Percentiles rank a stretch among this genome's conserved stretches.
phyloP scores from a whole-genome alignment of 2,113 vertebrate genomes.

The Sorex araneus region DNA sequence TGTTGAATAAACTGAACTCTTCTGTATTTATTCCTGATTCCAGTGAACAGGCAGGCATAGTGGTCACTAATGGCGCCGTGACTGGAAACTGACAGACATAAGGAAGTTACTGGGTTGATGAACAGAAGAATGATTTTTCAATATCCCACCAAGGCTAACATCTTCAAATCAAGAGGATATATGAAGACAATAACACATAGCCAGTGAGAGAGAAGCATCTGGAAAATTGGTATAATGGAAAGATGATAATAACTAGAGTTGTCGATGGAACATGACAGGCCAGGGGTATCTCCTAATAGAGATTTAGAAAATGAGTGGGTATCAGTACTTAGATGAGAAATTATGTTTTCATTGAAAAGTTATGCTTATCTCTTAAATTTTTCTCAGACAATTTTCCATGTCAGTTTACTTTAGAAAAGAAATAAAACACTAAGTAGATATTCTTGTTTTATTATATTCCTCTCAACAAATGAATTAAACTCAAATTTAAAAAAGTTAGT shows the following conservation, averaged over 20 bases:
- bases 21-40: background rate
- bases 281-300: background rate
- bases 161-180: background rate
- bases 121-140: background rate
- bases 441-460: background rate
- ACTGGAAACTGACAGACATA: background rate
- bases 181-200: background rate
- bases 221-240: background rate
- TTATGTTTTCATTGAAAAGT: slow-evolving; percentile 37
- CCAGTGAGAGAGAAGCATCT: background rate
- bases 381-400: slow-evolving; percentile 10
- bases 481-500: background rate
- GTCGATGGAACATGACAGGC: background rate
- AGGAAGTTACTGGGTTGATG: background rate
- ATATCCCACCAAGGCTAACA: background rate
- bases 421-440: background rate
- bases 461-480: slow-evolving; percentile 22
- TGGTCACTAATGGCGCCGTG: background rate
- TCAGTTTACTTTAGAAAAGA: slow-evolving; percentile 40
- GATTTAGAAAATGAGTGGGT: slow-evolving; percentile 16
- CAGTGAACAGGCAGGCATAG: background rate
- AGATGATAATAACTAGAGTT: background rate
- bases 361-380: slow-evolving; percentile 9
- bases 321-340: background rate
- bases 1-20: background rate